Conservation (phyloP, 1,140 invertebrate species). For the Drosophila varians region DNA sequence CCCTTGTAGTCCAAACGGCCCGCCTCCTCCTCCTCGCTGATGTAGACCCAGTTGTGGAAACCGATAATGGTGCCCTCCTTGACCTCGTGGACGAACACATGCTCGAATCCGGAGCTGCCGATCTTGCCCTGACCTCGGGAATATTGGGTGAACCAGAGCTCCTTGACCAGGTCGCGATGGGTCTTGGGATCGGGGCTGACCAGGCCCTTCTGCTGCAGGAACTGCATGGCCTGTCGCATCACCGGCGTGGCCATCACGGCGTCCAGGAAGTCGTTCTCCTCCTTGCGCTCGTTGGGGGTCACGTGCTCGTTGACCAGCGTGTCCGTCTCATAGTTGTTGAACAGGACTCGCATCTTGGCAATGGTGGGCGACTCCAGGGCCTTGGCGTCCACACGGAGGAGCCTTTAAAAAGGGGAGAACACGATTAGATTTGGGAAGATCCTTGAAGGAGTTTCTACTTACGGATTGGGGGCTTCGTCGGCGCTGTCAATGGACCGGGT, state of each 20-base stretch:
- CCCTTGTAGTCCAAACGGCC: slow-evolving; percentile 90
- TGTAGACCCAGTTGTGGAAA: slow-evolving; percentile 96
- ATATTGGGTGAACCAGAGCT: slow-evolving; percentile 93
- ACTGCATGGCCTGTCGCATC: slow-evolving; percentile 90
- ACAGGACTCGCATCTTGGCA: slow-evolving; percentile 87
- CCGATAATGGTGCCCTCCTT: slow-evolving; percentile 91
- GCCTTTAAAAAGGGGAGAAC: slow-evolving; percentile 2
- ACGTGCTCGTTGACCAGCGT: slow-evolving; percentile 90
- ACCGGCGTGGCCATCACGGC: slow-evolving; percentile 89
- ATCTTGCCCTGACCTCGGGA: slow-evolving; percentile 90
- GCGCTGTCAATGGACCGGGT: slow-evolving; percentile 87
- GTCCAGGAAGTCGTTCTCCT: slow-evolving; percentile 91
- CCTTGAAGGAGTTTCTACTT: slow-evolving; percentile 77
- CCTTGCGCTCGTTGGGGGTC: slow-evolving; percentile 89
- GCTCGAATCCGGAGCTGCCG: slow-evolving; percentile 93
- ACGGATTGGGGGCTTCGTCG: slow-evolving; percentile 91
- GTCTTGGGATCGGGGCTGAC: slow-evolving; percentile 86
- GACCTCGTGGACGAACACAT: slow-evolving; percentile 93
- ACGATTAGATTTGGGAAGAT: no score
- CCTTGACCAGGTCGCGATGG: slow-evolving; percentile 89
- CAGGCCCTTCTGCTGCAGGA: slow-evolving; percentile 88
- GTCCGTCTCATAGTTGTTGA: slow-evolving; percentile 91
- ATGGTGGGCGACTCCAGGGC: slow-evolving; percentile 85
- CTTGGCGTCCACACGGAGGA: slow-evolving; percentile 62
- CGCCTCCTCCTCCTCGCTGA: slow-evolving; percentile 89